A percentile compares a stretch with the other conserved stretches of the same genome.
Conservation (phyloP, 2,113 vertebrate genomes). For the Microtus richardsoni region DNA sequence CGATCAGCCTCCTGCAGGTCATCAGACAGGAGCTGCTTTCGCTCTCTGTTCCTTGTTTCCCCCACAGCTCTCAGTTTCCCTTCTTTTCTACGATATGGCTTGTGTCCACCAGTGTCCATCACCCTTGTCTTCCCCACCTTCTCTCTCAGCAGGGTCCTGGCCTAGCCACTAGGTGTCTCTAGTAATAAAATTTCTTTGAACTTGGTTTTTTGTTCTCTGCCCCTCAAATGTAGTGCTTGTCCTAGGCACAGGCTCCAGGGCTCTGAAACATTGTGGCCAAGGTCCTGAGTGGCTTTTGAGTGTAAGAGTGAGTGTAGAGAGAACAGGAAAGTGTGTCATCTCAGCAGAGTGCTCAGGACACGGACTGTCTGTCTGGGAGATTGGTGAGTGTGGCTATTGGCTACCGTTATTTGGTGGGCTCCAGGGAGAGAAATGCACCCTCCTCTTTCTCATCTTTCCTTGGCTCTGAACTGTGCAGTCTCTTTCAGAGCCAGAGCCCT, state of each 20-base stretch:
- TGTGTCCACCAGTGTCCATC: background rate
- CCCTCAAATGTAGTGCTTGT: background rate
- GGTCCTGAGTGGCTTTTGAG: background rate
- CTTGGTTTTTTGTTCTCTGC: background rate
- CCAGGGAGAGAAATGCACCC: background rate
- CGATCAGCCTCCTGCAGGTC: background rate
- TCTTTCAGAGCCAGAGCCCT: constrained; percentile 70
- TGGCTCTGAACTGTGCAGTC: constrained; percentile 66
- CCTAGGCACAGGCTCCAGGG: background rate
- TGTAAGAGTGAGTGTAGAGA: background rate
- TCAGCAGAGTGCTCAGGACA: background rate
- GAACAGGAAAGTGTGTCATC: background rate
- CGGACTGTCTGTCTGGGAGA: constrained; percentile 11
- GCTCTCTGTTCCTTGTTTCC: background rate
- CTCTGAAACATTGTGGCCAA: background rate
- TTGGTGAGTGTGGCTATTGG: background rate
- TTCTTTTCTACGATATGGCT: background rate
- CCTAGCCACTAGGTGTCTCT: background rate
- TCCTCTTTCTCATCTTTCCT: constrained; percentile 34
- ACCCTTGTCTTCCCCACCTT: background rate
- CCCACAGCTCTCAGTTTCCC: background rate
- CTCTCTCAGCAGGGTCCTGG: background rate
- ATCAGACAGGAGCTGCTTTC: background rate
- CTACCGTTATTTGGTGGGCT: constrained; percentile 19
- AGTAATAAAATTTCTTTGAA: background rate